Evolutionary conservation across 2,113 vertebrate genomes (phyloP), one percentile per base, ranked within the genome.

Genomic region (Scophthalmus maximus): DNA sequence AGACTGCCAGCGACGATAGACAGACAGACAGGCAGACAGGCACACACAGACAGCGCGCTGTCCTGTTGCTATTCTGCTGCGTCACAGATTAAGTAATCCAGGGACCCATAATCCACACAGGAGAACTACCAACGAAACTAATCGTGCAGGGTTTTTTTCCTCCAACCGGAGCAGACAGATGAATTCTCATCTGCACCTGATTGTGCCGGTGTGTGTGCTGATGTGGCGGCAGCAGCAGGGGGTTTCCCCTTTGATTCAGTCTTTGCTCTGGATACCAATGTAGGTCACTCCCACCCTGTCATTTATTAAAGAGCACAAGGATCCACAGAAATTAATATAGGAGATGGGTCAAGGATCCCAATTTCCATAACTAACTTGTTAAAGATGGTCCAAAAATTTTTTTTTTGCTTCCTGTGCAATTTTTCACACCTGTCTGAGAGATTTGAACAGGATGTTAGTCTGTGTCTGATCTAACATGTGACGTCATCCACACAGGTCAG

Each of bases 61-160:
- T 63, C n/a, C n/a, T n/a, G 14, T 47, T 52, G 36, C 59, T 76
- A 75, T 80, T 80, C 8, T 81, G 84, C 87, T 88, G 87, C 89
- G 85, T 89, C 87, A 91, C 82, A 23, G 76, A 84, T 85, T 83
- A 85, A 72, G 71, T 85, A 81, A 85, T 83, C 79, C 77, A 27
- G 68, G 46, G 2, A 42, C 5, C 55, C 8, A 47, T 78, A 83
- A 86, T 86, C 81, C 77, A 46, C 17, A 50, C 0, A 34, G 50
- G 18, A 55, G n/a, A 11, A 20, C 27, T 30, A n/a, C n/a, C n/a
- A n/a, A n/a, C n/a, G n/a, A n/a, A n/a, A n/a, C n/a, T n/a, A n/a
- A n/a, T n/a, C n/a, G 22, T 23, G 17, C 25, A 18, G 26, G 20
- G 18, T 15, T 20, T 20, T n/a, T 20, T 69, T 71, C 34, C 22